These are phyloP conservation scores for Sylvicola fuscatus DNA, from an alignment of 2,888 invertebrate species.

Conservation along the genomic window DNA sequence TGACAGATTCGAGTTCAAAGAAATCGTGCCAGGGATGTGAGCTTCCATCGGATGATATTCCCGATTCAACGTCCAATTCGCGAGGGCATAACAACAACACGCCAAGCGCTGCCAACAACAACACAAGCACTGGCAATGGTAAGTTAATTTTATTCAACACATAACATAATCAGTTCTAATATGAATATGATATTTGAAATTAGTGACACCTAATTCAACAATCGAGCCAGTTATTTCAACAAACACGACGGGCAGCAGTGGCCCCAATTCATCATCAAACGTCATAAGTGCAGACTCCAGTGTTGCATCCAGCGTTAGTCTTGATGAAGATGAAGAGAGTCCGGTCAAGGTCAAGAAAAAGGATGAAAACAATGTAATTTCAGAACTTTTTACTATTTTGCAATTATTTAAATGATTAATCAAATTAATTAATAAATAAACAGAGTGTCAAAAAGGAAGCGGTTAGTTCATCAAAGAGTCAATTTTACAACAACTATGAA, in stretches of 20 bases:
- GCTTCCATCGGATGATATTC: conserved; percentile 48
- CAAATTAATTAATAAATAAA: background rate
- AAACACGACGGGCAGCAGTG: conserved; percentile 57
- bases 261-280: conserved; percentile 28
- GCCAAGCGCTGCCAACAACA: conserved; percentile 56
- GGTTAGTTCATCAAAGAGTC: conserved; percentile 23
- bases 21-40: conserved; percentile 62
- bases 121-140: conserved; percentile 30
- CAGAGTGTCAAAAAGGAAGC: conserved; percentile 24
- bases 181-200: too few species aligned
- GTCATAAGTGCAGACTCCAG: conserved; percentile 31
- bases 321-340: conserved; percentile 23
- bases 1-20: conserved; percentile 35
- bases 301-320: conserved; percentile 26
- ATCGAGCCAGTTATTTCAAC: conserved; percentile 23
- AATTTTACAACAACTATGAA: conserved; percentile 20
- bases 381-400: background rate
- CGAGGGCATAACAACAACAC: conserved; percentile 63
- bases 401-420: background rate
- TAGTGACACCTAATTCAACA: conserved; percentile 25
- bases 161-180: too few species aligned
- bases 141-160: too few species aligned
- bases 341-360: conserved; percentile 25
- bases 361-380: conserved; percentile 19
- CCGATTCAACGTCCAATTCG: conserved; percentile 39